Evolutionary conservation across 2,113 vertebrate species (phyloP).

Genomic region (Copsychus sechellarum): DNA sequence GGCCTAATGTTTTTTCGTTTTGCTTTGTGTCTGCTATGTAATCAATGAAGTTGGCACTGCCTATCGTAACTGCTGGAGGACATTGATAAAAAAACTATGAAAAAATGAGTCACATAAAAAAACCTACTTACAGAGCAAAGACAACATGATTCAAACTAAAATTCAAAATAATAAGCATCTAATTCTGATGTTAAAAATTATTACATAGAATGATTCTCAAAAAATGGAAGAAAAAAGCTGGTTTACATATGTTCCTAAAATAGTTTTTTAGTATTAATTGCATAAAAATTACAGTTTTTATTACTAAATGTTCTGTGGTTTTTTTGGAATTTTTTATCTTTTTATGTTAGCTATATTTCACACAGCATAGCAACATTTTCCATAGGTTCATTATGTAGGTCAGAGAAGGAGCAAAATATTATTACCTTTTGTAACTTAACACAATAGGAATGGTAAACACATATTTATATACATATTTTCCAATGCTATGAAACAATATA

Average conservation of each 20-base stretch:
- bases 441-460: neutral
- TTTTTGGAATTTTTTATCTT: neutral
- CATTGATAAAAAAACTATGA: neutral
- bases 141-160: neutral
- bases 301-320: neutral
- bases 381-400: neutral
- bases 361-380: neutral
- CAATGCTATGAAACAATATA: neutral
- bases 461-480: neutral
- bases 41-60: neutral
- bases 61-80: neutral
- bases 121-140: neutral
- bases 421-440: neutral
- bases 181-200: neutral
- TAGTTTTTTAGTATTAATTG: neutral
- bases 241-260: neutral
- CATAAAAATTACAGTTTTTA: neutral
- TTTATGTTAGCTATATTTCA: neutral
- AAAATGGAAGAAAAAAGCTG: fast-evolving
- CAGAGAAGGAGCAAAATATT: neutral
- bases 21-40: neutral
- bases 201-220: neutral
- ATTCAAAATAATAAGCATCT: neutral
- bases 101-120: neutral
- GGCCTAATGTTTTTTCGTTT: neutral